These are phyloP conservation scores for Mythimna impura DNA, from an alignment of 2,888 invertebrate genomes.

Conservation along the genomic window DNA sequence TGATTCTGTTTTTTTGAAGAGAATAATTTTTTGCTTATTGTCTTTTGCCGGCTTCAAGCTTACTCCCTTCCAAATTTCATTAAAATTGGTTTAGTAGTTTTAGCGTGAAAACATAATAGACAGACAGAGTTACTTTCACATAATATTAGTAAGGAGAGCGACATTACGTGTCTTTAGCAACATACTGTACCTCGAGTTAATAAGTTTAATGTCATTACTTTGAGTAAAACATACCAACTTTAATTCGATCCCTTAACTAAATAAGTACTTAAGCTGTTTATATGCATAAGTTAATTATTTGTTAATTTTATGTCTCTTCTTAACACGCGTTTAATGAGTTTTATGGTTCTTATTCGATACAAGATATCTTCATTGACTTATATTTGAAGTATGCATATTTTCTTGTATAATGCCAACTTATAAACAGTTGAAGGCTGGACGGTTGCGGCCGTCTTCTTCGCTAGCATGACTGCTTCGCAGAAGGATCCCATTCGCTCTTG, in stretches of 20 bases:
- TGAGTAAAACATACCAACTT: conserved; percentile 36
- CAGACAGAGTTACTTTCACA: too few relatives aligned
- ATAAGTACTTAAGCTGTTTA: conserved; percentile 38
- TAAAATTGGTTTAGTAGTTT: too few relatives aligned
- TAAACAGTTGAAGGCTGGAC: background rate
- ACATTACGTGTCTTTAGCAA: background rate
- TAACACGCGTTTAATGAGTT: conserved; percentile 26
- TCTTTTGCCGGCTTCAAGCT: too few relatives aligned
- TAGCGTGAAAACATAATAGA: too few relatives aligned
- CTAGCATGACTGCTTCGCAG: too few relatives aligned
- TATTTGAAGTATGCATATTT: background rate
- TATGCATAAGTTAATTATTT: conserved; percentile 29
- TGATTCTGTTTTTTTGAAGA: too few relatives aligned
- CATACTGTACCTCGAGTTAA: conserved; percentile 29
- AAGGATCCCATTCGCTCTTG: too few relatives aligned
- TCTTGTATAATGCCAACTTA: background rate
- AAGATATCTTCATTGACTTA: conserved; percentile 1
- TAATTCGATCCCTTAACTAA: conserved; percentile 39
- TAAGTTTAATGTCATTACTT: conserved; percentile 35
- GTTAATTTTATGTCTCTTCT: conserved; percentile 30
- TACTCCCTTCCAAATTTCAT: too few relatives aligned
- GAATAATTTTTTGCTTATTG: too few relatives aligned
- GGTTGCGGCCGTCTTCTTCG: too few relatives aligned
- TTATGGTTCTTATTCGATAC: conserved; percentile 3
- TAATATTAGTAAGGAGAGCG: too few relatives aligned